Base-by-base conservation (phyloP, 2,113 vertebrate genomes). In the Solea senegalensis region DNA sequence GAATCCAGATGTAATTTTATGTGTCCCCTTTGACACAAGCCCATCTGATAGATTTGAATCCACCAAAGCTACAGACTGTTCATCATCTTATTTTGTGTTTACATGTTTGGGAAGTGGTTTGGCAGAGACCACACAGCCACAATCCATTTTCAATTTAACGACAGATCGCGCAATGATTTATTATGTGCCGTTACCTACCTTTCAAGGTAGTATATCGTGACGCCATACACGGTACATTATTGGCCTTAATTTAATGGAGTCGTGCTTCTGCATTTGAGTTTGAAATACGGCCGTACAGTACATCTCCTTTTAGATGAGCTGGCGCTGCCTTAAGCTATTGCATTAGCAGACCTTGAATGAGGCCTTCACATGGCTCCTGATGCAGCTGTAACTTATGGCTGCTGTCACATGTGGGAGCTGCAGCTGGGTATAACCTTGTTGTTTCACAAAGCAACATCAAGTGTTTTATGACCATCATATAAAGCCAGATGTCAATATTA, bases 301-400 rank as follows among this genome's bases (percentile, higher is more conserved):
- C 78, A 64, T 80, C 82, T 81, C 75, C 76, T 88, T 88, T 88
- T 80, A 86, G 66, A 88, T 85, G 78, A 90, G 78, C 81, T 87
- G 88, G 82, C 74, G 53, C 68, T 45, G 80, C 73, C 70, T 88
- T 88, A 74, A 88, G 80, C 74, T 86, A 65, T 76, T 87, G 80
- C 83, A 89, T 88, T 89, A 86, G 82, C 71, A 77, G 79, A 82
- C 77, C 69, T 86, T 76, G 80, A 89, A 81, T 77, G 82, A 76
- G 71, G 80, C 69, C 61, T 87, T 78, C 84, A 80, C 67, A 60
- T 54, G 57, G 50, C 72, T 66, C 72, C 64, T 65, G 74, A 81
- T 76, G 70, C 78, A 80, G 82, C 57, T 66, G 64, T 84, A 77
- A 89, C 70, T 78, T 85, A 88, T 80, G 55, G 76, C 71, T 41